These are phyloP conservation scores for Onychomys leucogaster DNA, from an alignment of 2,797 vertebrate genomes.

Conservation along the genomic window DNA sequence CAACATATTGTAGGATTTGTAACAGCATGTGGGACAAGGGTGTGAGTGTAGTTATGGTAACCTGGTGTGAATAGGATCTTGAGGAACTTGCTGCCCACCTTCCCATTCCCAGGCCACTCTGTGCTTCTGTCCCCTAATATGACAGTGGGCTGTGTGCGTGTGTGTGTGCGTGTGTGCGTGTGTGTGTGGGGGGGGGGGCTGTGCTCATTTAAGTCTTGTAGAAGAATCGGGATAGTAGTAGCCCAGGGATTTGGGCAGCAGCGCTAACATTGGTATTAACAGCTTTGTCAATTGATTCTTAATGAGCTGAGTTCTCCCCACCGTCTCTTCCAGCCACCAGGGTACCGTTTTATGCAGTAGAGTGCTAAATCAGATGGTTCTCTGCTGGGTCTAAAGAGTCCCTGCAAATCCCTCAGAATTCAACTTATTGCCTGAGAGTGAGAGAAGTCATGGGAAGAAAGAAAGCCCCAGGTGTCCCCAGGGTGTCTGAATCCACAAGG, in stretches of 20 bases:
- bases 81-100: background rate
- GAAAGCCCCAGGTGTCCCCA: background rate
- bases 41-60: background rate
- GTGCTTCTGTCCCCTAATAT: fast-evolving
- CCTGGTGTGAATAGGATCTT: background rate
- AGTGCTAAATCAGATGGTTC: conserved; percentile 62
- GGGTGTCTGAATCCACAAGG: background rate
- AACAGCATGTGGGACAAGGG: background rate
- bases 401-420: conserved; percentile 15
- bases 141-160: background rate
- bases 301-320: conserved; percentile 70
- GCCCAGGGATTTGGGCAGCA: conserved; percentile 27
- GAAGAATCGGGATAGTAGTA: conserved; percentile 33
- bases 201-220: background rate
- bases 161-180: background rate
- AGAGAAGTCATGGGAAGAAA: conserved; percentile 23
- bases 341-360: conserved; percentile 64
- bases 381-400: conserved; percentile 48
- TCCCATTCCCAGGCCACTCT: background rate
- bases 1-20: background rate
- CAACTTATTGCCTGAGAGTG: conserved; percentile 54
- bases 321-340: conserved; percentile 54
- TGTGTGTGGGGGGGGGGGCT: background rate
- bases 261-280: conserved; percentile 16
- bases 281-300: conserved; percentile 62